Base-by-base conservation (phyloP, 2,888 invertebrate genomes). In the Latheticus oryzae region DNA sequence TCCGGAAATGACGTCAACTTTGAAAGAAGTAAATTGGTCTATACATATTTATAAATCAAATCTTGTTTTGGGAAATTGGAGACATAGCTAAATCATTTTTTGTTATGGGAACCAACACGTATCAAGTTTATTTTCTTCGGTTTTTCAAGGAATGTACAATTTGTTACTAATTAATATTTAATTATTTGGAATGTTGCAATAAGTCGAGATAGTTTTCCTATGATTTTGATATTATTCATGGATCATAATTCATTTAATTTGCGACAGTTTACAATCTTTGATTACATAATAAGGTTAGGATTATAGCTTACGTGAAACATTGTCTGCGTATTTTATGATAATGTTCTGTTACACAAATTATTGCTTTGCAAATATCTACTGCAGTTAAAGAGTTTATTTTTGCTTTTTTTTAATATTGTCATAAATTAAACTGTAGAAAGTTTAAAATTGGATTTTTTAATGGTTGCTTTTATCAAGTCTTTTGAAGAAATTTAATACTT, bases 251-350 rank as follows among this genome's bases (percentile, higher is more conserved):
- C 15, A 15, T 11, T 19, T 4, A 9, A 17, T 9, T 37, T 13
- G 26, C 42, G 32, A 32, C 32, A 42, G 28, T 42, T 42, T 26
- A 16, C 9, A 28, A 37, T 37, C n/a, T 37, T 15, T 19, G 35
- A 23, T 42, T 42, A 28, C 28, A 13, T 28, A 42, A 28, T 28
- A 12, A 13, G 8, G 15, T 13, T 8, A 28, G 11, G 42, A 42
- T 28, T 17, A 28, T 42, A 42, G 26, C 42, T 42, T 19, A 40
- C 23, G 15, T 24, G n/a, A 23, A 11, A 38, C 38, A 40, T 40
- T n/a, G n/a, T n/a, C n/a, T 26, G 28, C 28, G 28, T 26, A 26
- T 26, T 26, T 26, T 26, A 26, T 26, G 9, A 26, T 26, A 26
- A 26, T 26, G 9, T n/a, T 9, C 28, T 26, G 7, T 26, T 26